A percentile compares a stretch with the other conserved stretches of the same genome.
phyloP scores from a whole-genome alignment of 1,140 invertebrate species.

The Nephila pilipes region DNA sequence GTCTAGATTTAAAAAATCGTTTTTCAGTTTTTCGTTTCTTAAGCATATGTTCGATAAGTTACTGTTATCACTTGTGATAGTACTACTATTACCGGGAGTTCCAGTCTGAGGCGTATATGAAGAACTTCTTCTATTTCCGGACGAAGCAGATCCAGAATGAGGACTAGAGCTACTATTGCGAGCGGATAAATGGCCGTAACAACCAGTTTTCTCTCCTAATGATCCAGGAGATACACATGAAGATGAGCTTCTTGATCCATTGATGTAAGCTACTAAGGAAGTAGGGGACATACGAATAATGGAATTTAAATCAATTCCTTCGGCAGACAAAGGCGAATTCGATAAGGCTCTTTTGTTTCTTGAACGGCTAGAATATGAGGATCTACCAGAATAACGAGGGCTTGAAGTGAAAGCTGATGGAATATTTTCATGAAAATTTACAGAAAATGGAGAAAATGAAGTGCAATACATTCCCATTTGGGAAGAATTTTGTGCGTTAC shows the following conservation, averaged over 20 bases:
- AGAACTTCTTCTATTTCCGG: slow-evolving; percentile 48
- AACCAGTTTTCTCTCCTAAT: slow-evolving; percentile 83
- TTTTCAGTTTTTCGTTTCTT: neutral
- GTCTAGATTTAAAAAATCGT: slow-evolving; percentile 45
- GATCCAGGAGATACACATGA: slow-evolving; percentile 82
- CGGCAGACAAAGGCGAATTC: slow-evolving; percentile 93
- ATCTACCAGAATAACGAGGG: slow-evolving; percentile 66
- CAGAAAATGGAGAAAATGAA: slow-evolving; percentile 66
- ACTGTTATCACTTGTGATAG: slow-evolving; percentile 56
- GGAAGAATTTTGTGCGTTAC: slow-evolving; percentile 64
- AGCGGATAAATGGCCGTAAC: slow-evolving; percentile 95
- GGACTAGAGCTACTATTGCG: slow-evolving; percentile 82
- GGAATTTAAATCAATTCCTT: slow-evolving; percentile 95
- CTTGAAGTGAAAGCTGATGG: slow-evolving; percentile 58
- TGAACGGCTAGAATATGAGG: slow-evolving; percentile 75
- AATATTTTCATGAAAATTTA: slow-evolving; percentile 65
- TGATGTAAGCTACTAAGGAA: slow-evolving; percentile 94
- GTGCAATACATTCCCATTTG: slow-evolving; percentile 58
- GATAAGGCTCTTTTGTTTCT: slow-evolving; percentile 91
- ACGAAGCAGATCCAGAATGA: slow-evolving; percentile 62
- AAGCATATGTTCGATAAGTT: slow-evolving; percentile 49
- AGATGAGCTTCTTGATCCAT: slow-evolving; percentile 86
- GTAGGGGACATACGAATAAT: slow-evolving; percentile 97
- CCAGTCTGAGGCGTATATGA: slow-evolving; percentile 36
- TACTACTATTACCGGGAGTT: slow-evolving; percentile 36